These are phyloP conservation scores for Agrilus planipennis DNA, from an alignment of 1,140 invertebrate genomes.

Conservation along the genomic window DNA sequence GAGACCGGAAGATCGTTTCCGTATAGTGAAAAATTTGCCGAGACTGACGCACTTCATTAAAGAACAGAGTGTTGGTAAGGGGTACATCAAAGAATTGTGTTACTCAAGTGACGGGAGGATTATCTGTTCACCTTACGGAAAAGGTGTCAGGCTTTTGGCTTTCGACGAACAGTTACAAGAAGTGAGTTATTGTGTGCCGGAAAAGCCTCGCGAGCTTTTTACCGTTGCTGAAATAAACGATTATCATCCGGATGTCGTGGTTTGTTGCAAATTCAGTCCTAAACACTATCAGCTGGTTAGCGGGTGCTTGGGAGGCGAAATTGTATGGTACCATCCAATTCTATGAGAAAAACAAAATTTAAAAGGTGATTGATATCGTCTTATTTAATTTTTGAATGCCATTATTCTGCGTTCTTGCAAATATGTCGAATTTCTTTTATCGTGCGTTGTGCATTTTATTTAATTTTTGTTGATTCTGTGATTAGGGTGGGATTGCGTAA, in stretches of 20 bases:
- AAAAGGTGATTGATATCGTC: too few relatives aligned
- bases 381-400: too few relatives aligned
- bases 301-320: slow-evolving; percentile 75
- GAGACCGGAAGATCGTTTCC: slow-evolving; percentile 20
- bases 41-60: slow-evolving; percentile 74
- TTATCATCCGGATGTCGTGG: slow-evolving; percentile 72
- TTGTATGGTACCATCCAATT: slow-evolving; percentile 78
- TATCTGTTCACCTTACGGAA: slow-evolving; percentile 79
- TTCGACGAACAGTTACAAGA: slow-evolving; percentile 71
- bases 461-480: too few relatives aligned
- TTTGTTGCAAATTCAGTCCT: slow-evolving; percentile 85
- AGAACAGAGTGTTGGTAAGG: slow-evolving; percentile 78
- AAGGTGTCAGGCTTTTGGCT: slow-evolving; percentile 68
- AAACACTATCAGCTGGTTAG: slow-evolving; percentile 73
- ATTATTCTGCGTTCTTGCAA: too few relatives aligned
- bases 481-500: too few relatives aligned
- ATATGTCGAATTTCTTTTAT: too few relatives aligned
- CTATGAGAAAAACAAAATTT: too few relatives aligned
- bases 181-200: slow-evolving; percentile 54
- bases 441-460: too few relatives aligned
- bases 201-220: slow-evolving; percentile 35
- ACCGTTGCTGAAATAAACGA: slow-evolving; percentile 54
- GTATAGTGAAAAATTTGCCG: slow-evolving; percentile 48
- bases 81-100: slow-evolving; percentile 79
- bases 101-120: slow-evolving; percentile 80